A percentile compares a stretch with the other conserved stretches of the same genome.
Evolutionary conservation across 2,888 invertebrate genomes (phyloP).

Genomic region (Gari tellinella): DNA sequence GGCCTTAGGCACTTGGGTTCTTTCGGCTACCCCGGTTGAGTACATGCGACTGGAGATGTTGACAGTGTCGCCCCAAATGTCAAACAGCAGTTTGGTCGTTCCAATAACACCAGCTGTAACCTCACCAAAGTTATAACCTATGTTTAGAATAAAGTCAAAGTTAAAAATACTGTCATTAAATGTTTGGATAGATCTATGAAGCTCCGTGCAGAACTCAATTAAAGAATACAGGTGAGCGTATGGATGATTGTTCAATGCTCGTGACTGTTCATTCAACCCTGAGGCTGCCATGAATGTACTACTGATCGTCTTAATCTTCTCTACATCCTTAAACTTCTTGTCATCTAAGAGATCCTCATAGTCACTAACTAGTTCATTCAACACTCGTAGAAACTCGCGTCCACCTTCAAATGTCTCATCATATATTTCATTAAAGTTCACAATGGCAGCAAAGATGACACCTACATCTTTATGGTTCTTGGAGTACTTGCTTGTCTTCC

Average conservation of each 20-base stretch:
- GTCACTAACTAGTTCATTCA: constrained; percentile 98
- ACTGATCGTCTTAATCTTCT: constrained; percentile 98
- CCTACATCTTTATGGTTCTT: constrained; percentile 96
- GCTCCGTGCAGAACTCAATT: constrained; percentile 96
- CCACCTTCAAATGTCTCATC: constrained; percentile 98
- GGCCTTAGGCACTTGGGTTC: constrained; percentile 87
- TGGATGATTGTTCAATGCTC: constrained; percentile 89
- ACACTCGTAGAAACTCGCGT: constrained; percentile 95
- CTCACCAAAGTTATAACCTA: constrained; percentile 97
- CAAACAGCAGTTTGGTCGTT: constrained; percentile 97
- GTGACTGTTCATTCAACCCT: constrained; percentile 93
- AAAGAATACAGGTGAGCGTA: constrained; percentile 93
- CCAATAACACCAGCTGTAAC: constrained; percentile 98
- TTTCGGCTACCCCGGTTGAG: constrained; percentile 94
- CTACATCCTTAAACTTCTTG: constrained; percentile 93
- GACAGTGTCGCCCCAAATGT: constrained; percentile 99
- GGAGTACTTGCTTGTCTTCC: constrained; percentile 95
- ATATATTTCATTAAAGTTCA: constrained; percentile 99
- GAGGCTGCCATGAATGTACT: constrained; percentile 99
- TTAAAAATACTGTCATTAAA: constrained; percentile 84
- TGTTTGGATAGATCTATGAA: constrained; percentile 88
- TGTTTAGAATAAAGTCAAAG: constrained; percentile 85
- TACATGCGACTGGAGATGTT: constrained; percentile 99
- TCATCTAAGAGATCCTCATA: constrained; percentile 96
- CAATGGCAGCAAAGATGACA: constrained; percentile 97